A percentile compares a stretch with the other conserved stretches of the same genome.
Conservation (phyloP, 2,113 vertebrate species). For the Pelmatolapia mariae region DNA sequence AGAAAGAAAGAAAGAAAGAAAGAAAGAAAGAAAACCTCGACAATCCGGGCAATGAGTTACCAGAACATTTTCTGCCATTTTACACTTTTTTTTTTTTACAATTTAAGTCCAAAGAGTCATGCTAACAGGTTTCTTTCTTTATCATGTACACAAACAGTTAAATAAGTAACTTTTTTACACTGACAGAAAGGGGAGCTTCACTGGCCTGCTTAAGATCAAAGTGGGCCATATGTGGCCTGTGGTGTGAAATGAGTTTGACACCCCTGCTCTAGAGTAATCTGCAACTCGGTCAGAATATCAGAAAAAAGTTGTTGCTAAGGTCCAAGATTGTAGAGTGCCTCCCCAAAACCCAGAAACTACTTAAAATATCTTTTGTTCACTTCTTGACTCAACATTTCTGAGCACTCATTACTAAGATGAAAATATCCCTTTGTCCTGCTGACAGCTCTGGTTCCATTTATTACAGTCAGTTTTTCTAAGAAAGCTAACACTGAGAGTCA, state of each 20-base stretch:
- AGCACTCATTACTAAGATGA: background rate
- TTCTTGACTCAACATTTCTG: background rate
- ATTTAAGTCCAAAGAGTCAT: background rate
- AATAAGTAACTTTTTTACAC: background rate
- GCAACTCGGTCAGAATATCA: rapidly evolving
- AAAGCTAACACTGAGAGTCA: background rate
- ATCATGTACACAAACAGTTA: background rate
- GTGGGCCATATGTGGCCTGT: background rate
- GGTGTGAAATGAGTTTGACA: background rate
- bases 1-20: background rate
- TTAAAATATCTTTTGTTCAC: background rate
- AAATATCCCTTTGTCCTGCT: background rate
- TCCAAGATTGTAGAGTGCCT: too few relatives aligned
- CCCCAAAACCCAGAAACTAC: background rate
- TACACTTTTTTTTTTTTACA: background rate
- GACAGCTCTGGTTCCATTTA: background rate
- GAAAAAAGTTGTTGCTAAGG: rapidly evolving
- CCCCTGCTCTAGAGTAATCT: background rate
- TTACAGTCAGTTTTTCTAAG: background rate
- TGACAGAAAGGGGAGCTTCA: background rate
- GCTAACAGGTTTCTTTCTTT: background rate
- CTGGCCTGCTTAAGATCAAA: background rate
- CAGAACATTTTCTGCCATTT: background rate
- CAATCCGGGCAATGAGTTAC: background rate
- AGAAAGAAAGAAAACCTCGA: background rate